Evolutionary conservation across 2,888 invertebrate genomes (phyloP), one percentile per base, ranked within the genome.

Genomic region (Mesorhabditis spiculigera): DNA sequence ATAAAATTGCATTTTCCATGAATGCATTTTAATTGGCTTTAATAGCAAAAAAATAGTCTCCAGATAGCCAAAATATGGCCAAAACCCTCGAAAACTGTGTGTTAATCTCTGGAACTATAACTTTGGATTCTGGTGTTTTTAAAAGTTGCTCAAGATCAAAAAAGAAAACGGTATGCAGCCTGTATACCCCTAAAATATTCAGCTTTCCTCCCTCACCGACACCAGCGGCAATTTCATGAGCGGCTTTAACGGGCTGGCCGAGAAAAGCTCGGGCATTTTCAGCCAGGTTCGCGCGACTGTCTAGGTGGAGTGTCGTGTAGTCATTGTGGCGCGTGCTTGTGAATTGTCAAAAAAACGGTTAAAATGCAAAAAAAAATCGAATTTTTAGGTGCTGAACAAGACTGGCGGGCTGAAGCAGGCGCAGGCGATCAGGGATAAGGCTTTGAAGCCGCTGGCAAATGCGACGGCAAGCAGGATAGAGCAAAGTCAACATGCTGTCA

Each of bases 231-330:
- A 80, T 4, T 78, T 84, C 44, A 84, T 84, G 84, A 79, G 75
- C 68, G 78, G 80, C 5, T 78, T 82, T 63, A 80, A 82, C 66
- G 86, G 86, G 5, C 85, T 84, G 66, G 85, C 85, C 0, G 86
- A 85, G 69, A 85, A 83, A 68, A 83, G 85, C 44, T 79, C 81
- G 62, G 80, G 78, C 64, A 78, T 86, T 6, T 77, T 86, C 70
- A 82, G 79, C 63, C 78, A 80, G 68, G 81, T 83, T 6, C 44
- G 63, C n/a, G 28, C 28, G 28, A 28, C 28, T 28, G 28, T 28
- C n/a, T 28, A 28, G 28, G 28, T 3, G 28, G 28, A 3, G 28
- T 28, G 28, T 28, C 3, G 28, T 28, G 28, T 28, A 28, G 28
- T 28, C 28, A 28, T 28, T 28, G 28, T 28, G 28, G 28, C 28